These are phyloP conservation scores for Lumbricus terrestris DNA, from an alignment of 2,888 invertebrate species.

Conservation along the genomic window DNA sequence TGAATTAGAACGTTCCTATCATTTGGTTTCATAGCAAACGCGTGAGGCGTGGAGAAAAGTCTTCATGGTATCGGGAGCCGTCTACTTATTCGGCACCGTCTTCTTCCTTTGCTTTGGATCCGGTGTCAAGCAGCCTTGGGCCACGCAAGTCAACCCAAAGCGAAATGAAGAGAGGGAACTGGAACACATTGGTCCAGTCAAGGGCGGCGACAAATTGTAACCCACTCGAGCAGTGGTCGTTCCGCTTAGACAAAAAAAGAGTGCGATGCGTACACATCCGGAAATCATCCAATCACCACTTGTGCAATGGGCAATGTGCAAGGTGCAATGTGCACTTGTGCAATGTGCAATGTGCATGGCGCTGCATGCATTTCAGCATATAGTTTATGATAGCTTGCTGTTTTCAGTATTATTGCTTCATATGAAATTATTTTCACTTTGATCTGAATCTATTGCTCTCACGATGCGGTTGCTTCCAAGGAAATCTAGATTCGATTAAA, in stretches of 20 bases:
- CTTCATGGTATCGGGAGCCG: conserved; percentile 35
- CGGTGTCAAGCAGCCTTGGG: conserved; percentile 39
- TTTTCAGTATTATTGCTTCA: background rate
- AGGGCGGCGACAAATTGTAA: background rate
- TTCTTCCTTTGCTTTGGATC: conserved; percentile 34
- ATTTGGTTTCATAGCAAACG: conserved; percentile 19
- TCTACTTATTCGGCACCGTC: conserved; percentile 34
- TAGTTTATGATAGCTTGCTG: background rate
- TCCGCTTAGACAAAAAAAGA: background rate
- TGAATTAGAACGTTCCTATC: background rate
- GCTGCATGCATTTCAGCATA: background rate
- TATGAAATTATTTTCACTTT: background rate
- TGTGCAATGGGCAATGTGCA: too few relatives aligned
- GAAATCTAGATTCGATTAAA: too few relatives aligned
- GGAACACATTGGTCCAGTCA: background rate
- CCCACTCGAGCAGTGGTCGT: background rate
- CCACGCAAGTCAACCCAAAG: conserved; percentile 31
- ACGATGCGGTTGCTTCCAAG: too few relatives aligned
- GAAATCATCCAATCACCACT: background rate
- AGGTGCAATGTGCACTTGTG: too few relatives aligned
- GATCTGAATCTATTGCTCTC: too few relatives aligned
- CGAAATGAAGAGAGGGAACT: conserved; percentile 16
- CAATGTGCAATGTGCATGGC: too few relatives aligned
- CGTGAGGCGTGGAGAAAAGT: conserved; percentile 35
- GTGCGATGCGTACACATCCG: background rate